phyloP scores from a whole-genome alignment of 2,888 invertebrate species.

The Torymus auratus region DNA sequence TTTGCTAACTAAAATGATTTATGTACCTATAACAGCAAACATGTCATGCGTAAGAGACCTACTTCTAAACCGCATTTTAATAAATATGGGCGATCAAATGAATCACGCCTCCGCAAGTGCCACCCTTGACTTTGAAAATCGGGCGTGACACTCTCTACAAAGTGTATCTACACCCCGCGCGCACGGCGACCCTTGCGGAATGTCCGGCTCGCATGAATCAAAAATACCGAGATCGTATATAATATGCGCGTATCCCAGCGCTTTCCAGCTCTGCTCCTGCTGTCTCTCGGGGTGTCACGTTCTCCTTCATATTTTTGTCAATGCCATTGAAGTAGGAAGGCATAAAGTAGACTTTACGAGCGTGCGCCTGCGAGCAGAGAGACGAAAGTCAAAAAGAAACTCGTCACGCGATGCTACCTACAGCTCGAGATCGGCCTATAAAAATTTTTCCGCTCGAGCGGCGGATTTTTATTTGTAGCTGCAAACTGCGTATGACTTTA shows the following conservation, averaged over 20 bases:
- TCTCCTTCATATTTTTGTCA: constrained; percentile 51
- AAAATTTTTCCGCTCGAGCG: constrained; percentile 5
- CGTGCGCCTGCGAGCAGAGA: not conserved
- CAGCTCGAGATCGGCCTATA: not conserved
- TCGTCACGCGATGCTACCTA: too few species aligned
- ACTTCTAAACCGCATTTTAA: not conserved
- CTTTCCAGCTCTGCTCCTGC: not conserved
- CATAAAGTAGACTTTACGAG: constrained; percentile 56
- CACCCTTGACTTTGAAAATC: constrained; percentile 16
- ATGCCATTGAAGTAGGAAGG: constrained; percentile 53
- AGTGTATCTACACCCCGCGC: too few species aligned
- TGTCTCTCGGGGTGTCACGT: constrained; percentile 28
- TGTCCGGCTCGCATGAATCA: constrained; percentile 32
- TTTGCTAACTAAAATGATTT: too few species aligned
- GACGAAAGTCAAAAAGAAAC: too few species aligned
- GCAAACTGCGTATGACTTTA: too few species aligned
- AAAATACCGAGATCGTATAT: constrained; percentile 14
- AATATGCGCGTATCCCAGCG: constrained; percentile 3
- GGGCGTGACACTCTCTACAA: too few species aligned
- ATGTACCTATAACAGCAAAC: too few species aligned
- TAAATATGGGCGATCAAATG: not conserved
- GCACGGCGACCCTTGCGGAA: not conserved
- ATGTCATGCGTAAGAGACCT: too few species aligned
- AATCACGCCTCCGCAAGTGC: not conserved
- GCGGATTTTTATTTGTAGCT: too few species aligned